These are phyloP conservation scores for Cardiocondyla obscurior DNA, from an alignment of 1,140 invertebrate genomes.

Conservation along the genomic window DNA sequence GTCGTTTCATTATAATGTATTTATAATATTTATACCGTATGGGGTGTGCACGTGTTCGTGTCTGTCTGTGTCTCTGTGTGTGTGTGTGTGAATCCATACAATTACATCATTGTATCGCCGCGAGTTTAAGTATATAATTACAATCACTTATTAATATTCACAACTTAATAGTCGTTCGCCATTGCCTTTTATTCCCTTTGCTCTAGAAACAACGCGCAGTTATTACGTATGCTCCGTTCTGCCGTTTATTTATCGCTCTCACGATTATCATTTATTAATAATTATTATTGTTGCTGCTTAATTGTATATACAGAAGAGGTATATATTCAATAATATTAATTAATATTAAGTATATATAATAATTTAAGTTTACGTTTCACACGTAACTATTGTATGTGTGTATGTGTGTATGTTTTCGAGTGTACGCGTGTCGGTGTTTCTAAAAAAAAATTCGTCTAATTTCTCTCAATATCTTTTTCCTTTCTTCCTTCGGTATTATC, in stretches of 20 bases:
- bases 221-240: slow-evolving; percentile 55
- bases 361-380: slow-evolving; percentile 65
- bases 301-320: slow-evolving; percentile 78
- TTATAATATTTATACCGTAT: slow-evolving; percentile 72
- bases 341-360: slow-evolving; percentile 72
- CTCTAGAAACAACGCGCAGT: slow-evolving; percentile 56
- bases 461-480: not conserved
- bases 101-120: slow-evolving; percentile 66
- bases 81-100: slow-evolving; percentile 52
- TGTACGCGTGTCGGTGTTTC: slow-evolving; percentile 27
- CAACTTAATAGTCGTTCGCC: slow-evolving; percentile 60
- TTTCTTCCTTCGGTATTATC: not conserved
- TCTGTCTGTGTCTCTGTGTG: too few species aligned
- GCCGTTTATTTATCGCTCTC: slow-evolving; percentile 41
- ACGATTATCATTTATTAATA: slow-evolving; percentile 59
- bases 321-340: slow-evolving; percentile 72
- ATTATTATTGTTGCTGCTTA: slow-evolving; percentile 71
- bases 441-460: not conserved
- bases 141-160: slow-evolving; percentile 65
- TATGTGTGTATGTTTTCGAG: slow-evolving; percentile 12
- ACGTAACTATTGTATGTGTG: slow-evolving; percentile 61
- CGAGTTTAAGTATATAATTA: slow-evolving; percentile 63
- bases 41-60: slow-evolving; percentile 15
- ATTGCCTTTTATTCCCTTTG: slow-evolving; percentile 14
- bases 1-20: slow-evolving; percentile 60